phyloP scores from a whole-genome alignment of 2,888 invertebrate genomes.

The Hermaeophaga mercurialis region DNA sequence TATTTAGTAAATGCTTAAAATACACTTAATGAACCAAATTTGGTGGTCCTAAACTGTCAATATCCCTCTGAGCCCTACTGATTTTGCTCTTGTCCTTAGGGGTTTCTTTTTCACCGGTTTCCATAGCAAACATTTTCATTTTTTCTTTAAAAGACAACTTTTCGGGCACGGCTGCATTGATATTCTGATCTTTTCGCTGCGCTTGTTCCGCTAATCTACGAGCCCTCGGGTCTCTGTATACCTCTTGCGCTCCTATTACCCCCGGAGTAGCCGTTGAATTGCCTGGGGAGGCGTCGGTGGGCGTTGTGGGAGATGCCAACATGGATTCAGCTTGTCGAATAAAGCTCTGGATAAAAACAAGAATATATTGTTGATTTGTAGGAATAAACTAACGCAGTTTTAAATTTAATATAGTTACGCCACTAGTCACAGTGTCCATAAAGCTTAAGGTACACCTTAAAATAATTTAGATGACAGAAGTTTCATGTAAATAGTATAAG shows the following conservation, averaged over 20 bases:
- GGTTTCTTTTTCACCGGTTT: conserved; percentile 90
- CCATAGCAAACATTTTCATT: conserved; percentile 99
- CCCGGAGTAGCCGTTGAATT: conserved; percentile 78
- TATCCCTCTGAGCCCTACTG: conserved; percentile 93
- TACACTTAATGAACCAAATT: conserved; percentile 50
- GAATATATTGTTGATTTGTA: too few species aligned
- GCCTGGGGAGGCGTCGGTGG: conserved; percentile 63
- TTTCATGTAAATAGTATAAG: too few species aligned
- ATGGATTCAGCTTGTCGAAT: conserved; percentile 80
- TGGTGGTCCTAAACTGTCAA: conserved; percentile 70
- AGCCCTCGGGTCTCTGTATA: conserved; percentile 92
- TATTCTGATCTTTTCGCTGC: conserved; percentile 64
- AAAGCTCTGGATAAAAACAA: conserved; percentile 70
- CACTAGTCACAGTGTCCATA: too few species aligned
- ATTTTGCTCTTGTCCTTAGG: conserved; percentile 96
- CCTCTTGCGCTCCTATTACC: conserved; percentile 97
- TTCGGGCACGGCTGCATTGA: conserved; percentile 77
- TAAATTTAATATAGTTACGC: too few species aligned
- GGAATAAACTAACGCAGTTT: too few species aligned
- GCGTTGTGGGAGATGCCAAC: conserved; percentile 77
- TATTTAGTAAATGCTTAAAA: too few species aligned
- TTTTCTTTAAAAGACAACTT: conserved; percentile 97
- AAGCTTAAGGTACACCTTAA: too few species aligned
- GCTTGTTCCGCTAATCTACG: conserved; percentile 82
- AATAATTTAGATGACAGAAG: too few species aligned